Evolutionary conservation across 2,113 vertebrate genomes (phyloP).

Genomic region (Antigone vipio): DNA sequence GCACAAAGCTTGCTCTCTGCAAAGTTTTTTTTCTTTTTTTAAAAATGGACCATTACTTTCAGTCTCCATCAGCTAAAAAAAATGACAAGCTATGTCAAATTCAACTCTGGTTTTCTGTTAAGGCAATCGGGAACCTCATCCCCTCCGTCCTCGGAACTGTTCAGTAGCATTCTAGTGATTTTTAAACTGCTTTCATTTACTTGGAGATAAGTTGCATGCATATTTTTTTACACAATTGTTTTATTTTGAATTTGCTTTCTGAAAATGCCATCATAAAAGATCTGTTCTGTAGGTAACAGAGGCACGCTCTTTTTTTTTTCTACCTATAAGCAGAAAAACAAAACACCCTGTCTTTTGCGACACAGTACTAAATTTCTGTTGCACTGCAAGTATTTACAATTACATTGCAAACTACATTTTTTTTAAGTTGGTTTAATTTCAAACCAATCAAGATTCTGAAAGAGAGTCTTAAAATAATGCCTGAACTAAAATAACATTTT

Average conservation of each 20-base stretch:
- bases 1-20: not conserved
- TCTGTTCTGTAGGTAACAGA: not conserved
- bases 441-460: not conserved
- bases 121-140: not conserved
- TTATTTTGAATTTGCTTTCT: not conserved
- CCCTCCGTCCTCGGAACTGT: not conserved
- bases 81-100: not conserved
- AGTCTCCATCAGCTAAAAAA: not conserved
- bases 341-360: not conserved
- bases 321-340: not conserved
- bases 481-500: not conserved
- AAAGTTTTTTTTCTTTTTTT: not conserved
- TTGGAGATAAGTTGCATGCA: not conserved
- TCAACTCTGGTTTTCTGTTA: accelerated
- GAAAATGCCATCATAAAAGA: not conserved
- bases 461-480: not conserved
- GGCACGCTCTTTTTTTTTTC: not conserved
- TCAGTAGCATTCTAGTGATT: not conserved
- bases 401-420: not conserved
- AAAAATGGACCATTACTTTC: not conserved
- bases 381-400: not conserved
- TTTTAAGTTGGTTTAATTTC: not conserved
- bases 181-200: not conserved
- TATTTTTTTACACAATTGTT: not conserved
- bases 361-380: not conserved